Evolutionary conservation across 2,797 vertebrate genomes (phyloP).

Genomic region (Echeneis naucrates): DNA sequence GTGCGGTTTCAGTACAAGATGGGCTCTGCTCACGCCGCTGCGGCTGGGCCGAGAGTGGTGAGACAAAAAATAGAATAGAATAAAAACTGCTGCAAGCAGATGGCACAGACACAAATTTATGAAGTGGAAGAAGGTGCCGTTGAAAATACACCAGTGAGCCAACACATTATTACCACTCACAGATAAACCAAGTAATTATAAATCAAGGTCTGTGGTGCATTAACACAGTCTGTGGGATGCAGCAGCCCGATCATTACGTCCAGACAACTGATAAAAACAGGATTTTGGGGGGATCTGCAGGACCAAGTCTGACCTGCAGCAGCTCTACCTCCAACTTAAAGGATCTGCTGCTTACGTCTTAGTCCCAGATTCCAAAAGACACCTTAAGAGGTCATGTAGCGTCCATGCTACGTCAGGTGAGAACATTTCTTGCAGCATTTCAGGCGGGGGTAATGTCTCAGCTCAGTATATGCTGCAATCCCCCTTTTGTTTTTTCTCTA

Average conservation of each 20-base stretch:
- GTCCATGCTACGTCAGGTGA: neutral
- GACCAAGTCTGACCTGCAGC: neutral
- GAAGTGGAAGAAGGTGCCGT: neutral
- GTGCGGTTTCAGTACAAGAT: neutral
- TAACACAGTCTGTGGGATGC: too few relatives aligned
- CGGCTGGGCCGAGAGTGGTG: neutral
- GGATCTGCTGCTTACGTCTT: neutral
- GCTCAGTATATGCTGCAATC: too few relatives aligned
- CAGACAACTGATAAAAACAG: neutral
- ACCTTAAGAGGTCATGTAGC: neutral
- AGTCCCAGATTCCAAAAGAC: neutral
- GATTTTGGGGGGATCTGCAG: neutral
- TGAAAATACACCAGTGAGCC: neutral
- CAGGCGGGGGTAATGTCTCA: neutral
- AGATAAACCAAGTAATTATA: neutral
- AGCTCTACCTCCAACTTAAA: neutral
- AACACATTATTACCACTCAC: neutral
- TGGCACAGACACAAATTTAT: slow-evolving; percentile 31
- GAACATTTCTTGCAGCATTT: neutral
- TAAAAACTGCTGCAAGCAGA: slow-evolving; percentile 20
- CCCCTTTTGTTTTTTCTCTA: too few relatives aligned
- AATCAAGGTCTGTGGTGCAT: neutral
- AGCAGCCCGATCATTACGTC: neutral
- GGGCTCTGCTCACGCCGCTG: slow-evolving; percentile 3
- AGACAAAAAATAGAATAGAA: too few relatives aligned